Evolutionary conservation across 35 echinoderm and acorn worm genomes (phyloP).

Genomic region (Heliocidaris erythrogramma): DNA sequence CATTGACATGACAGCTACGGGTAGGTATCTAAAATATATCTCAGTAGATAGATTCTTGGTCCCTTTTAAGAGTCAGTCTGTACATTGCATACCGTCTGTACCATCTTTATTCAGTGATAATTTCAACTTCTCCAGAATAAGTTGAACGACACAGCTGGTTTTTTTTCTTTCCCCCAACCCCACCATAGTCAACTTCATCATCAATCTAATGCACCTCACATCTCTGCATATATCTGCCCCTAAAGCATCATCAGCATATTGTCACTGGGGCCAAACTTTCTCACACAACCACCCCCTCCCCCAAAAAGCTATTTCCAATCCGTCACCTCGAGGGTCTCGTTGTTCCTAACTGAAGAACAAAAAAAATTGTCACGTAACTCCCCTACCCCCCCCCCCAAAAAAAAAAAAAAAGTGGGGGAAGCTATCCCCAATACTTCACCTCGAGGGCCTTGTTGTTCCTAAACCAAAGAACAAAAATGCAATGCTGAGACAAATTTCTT

Average conservation of each 20-base stretch:
- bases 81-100: too few relatives aligned
- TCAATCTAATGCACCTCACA: neutral
- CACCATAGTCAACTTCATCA: neutral
- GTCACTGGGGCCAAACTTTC: neutral
- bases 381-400: neutral
- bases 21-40: too few relatives aligned
- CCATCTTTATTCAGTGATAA: too few relatives aligned
- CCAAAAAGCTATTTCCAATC: neutral
- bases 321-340: neutral
- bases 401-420: neutral
- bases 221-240: neutral
- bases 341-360: neutral
- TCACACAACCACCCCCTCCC: neutral
- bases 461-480: neutral
- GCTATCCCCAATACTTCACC: neutral
- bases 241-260: neutral
- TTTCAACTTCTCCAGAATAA: neutral
- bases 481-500: neutral
- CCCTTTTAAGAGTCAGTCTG: too few relatives aligned
- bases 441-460: neutral
- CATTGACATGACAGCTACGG: too few relatives aligned
- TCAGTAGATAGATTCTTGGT: too few relatives aligned
- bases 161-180: neutral
- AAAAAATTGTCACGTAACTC: neutral
- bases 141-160: neutral